Evolutionary conservation across 2,888 invertebrate genomes (phyloP).

Genomic region (Atrina japonica): DNA sequence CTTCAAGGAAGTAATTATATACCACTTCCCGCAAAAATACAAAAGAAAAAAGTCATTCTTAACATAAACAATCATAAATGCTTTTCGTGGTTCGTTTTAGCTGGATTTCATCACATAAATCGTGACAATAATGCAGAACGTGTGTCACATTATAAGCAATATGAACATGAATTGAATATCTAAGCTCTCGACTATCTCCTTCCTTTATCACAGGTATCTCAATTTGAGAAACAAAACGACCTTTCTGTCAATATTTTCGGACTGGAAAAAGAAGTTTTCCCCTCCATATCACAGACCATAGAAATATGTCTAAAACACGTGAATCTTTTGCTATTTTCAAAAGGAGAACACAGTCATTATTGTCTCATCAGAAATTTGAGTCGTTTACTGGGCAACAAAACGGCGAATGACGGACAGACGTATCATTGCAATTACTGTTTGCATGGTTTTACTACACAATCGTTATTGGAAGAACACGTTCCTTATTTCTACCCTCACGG

Average conservation of each 20-base stretch:
- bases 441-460: neutral
- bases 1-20: constrained; percentile 33
- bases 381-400: constrained; percentile 25
- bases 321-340: neutral
- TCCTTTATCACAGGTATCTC: constrained; percentile 20
- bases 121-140: constrained; percentile 15
- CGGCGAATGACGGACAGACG: constrained; percentile 1
- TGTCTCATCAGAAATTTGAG: constrained; percentile 22
- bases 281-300: neutral
- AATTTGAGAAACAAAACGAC: constrained; percentile 35
- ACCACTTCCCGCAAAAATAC: constrained; percentile 23
- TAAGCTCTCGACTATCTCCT: constrained; percentile 18
- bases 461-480: constrained; percentile 2
- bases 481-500: constrained; percentile 1
- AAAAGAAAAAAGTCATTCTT: constrained; percentile 28
- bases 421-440: constrained; percentile 27
- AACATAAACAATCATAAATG: constrained; percentile 42
- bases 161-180: constrained; percentile 32
- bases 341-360: constrained; percentile 19
- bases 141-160: constrained; percentile 26
- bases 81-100: constrained; percentile 24
- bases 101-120: constrained; percentile 12
- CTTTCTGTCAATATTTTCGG: constrained; percentile 34
- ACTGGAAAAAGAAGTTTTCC: constrained; percentile 23
- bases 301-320: neutral